A percentile compares a stretch with the other conserved stretches of the same genome.
phyloP scores from a whole-genome alignment of 92 coral and sea anemone genomes.

The Desmophyllum pertusum region DNA sequence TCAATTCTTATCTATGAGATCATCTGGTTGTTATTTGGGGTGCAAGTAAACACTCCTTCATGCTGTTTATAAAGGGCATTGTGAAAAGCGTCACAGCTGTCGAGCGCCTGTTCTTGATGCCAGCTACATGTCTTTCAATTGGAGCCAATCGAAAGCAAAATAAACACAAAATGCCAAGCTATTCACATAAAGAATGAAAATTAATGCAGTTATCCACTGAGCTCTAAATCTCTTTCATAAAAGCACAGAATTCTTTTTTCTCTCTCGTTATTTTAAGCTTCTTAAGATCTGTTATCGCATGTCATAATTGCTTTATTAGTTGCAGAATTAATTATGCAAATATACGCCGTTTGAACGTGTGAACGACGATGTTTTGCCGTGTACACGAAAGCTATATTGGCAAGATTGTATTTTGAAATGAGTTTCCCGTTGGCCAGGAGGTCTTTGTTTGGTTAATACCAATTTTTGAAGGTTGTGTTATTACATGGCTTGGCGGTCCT shows the following conservation, averaged over 20 bases:
- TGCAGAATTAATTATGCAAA: conserved; percentile 88
- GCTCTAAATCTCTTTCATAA: neutral
- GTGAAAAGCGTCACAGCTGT: conserved; percentile 77
- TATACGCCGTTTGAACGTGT: conserved; percentile 41
- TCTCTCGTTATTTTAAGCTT: conserved; percentile 48
- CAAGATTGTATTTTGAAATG: conserved; percentile 34
- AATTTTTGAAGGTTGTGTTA: conserved; percentile 29
- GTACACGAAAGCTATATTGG: conserved; percentile 21
- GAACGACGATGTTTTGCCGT: conserved; percentile 3
- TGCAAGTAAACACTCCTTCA: conserved; percentile 57
- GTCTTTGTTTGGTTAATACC: conserved; percentile 21
- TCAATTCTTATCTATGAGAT: conserved; percentile 68
- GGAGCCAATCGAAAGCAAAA: conserved; percentile 44
- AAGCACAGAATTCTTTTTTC: conserved; percentile 7
- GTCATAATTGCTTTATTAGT: conserved; percentile 80
- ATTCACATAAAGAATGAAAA: conserved; percentile 51
- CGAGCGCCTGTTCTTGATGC: conserved; percentile 31
- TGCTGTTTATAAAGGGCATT: conserved; percentile 72
- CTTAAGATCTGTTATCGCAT: conserved; percentile 70
- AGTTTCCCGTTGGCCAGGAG: conserved; percentile 37
- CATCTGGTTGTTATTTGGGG: conserved; percentile 73
- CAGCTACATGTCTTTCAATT: conserved; percentile 43
- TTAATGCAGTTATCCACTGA: conserved; percentile 37
- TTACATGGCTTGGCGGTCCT: conserved; percentile 49
- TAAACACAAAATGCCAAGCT: conserved; percentile 50